Conservation (phyloP, 92 coral and sea anemone genomes). For the Parazoanthus atlanticus region DNA sequence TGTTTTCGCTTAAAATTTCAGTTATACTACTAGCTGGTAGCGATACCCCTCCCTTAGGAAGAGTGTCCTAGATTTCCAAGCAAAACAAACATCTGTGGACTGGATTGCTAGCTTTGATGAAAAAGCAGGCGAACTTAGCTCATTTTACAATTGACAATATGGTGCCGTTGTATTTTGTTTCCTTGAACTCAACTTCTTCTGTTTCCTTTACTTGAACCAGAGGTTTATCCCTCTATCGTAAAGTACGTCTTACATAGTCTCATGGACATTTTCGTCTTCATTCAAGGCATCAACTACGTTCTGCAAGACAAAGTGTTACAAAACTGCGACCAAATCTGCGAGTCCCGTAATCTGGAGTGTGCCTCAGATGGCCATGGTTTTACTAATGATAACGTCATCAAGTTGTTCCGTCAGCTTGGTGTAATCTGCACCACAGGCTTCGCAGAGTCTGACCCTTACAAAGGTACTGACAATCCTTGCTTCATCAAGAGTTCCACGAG, state of each 20-base stretch:
- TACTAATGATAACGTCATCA: constrained; percentile 14
- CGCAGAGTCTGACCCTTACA: constrained; percentile 24
- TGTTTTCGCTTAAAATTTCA: no score
- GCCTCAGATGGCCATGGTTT: constrained; percentile 22
- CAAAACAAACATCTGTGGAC: no score
- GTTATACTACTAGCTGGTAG: no score
- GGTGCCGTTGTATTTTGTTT: not conserved
- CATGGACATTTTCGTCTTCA: not conserved
- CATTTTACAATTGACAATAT: no score
- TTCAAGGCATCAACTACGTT: constrained; percentile 26
- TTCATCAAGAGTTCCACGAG: constrained; percentile 16
- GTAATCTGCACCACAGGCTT: constrained; percentile 29
- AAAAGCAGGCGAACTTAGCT: no score
- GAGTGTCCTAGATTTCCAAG: no score
- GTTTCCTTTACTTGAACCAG: not conserved
- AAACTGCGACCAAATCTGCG: constrained; percentile 28
- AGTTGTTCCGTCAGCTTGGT: constrained; percentile 32
- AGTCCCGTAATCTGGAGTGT: constrained; percentile 30
- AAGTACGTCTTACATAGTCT: not conserved
- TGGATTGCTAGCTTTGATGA: no score
- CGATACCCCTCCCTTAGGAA: no score
- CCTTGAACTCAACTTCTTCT: not conserved
- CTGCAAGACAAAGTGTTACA: constrained; percentile 16
- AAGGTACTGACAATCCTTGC: constrained; percentile 11
- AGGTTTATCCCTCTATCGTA: not conserved